These are phyloP conservation scores for Chironomus tepperi DNA, from an alignment of 1,140 invertebrate species.

Conservation along the genomic window DNA sequence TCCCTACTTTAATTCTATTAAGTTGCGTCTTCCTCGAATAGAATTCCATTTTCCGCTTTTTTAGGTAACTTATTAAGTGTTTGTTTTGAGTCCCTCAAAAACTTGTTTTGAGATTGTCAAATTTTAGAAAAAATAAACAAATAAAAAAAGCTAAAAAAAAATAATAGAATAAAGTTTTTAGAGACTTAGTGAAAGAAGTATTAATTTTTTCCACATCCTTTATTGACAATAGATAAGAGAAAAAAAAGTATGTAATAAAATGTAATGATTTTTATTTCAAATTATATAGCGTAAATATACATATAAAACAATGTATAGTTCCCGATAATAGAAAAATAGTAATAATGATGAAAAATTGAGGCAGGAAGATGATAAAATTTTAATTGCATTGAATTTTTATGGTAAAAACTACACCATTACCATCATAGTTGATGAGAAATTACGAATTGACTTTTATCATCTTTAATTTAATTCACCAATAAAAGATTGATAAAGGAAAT, in stretches of 20 bases:
- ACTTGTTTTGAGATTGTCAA: no score
- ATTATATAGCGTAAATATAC: not conserved
- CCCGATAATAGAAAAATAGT: not conserved
- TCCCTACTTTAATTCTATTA: not conserved
- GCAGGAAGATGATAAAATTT: no score
- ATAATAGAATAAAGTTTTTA: not conserved
- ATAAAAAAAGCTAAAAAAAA: not conserved
- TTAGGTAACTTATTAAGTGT: no score
- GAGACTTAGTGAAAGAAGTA: not conserved
- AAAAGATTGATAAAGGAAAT: no score
- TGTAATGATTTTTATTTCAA: not conserved
- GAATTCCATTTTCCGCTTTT: no score
- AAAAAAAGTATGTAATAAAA: not conserved
- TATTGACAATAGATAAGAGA: not conserved
- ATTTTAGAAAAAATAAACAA: not conserved
- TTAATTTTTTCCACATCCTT: not conserved
- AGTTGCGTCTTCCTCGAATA: not conserved
- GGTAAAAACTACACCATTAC: no score
- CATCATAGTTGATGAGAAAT: no score
- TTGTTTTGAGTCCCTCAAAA: no score
- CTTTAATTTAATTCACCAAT: no score
- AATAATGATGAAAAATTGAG: no score
- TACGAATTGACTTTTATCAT: no score
- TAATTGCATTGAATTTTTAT: no score
- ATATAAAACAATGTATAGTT: not conserved